Base-by-base conservation (phyloP, 1,140 invertebrate genomes). In the Drosophila hydei region DNA sequence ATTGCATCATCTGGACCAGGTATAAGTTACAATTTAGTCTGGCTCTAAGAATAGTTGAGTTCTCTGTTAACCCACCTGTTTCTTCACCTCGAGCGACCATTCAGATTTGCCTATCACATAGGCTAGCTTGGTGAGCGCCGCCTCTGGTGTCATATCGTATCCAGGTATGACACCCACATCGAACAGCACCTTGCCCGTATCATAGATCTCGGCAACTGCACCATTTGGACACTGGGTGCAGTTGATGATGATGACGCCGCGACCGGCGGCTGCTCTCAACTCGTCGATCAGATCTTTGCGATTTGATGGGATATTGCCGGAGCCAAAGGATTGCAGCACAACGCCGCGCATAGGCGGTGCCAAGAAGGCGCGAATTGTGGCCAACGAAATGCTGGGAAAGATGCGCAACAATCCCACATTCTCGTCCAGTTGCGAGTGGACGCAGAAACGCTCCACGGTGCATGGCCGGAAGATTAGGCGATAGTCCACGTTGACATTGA, bases 61-160 rank as follows among this genome's bases (percentile, higher is more conserved):
- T 42, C 1, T 9, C 2, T 14, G 1, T 3, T 16, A 7, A 40
- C 90, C 58, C 19, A 87, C 81, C 71, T 93, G 92, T 27, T 94
- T 93, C 84, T 98, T 98, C 21, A 94, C 94, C 30, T 95, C 92
- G 5, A 94, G 91, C 55, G 94, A 93, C 93, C 96, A 96, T 33
- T 97, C 95, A 3, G 93, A 92, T 90, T 98, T 98, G 0, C 96
- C 96, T 4, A 99, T 92, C 0, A 99, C 96, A 79, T 99, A 99
- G 1, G 95, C 94, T 0, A 99, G 92, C 92, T 99, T 99, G 1
- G 97, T 95, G 0, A 99, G 92, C 0, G 98, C 97, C 0, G 98
- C 97, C 92, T 99, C 98, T 0, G 96, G 95, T 0, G 98, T 99
- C 97, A 99, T 99, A 90, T 99, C 98, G 60, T 93, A 96, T 0